Evolutionary conservation across 2,113 vertebrate genomes (phyloP).

Genomic region (Paracanthobrama guichenoti): DNA sequence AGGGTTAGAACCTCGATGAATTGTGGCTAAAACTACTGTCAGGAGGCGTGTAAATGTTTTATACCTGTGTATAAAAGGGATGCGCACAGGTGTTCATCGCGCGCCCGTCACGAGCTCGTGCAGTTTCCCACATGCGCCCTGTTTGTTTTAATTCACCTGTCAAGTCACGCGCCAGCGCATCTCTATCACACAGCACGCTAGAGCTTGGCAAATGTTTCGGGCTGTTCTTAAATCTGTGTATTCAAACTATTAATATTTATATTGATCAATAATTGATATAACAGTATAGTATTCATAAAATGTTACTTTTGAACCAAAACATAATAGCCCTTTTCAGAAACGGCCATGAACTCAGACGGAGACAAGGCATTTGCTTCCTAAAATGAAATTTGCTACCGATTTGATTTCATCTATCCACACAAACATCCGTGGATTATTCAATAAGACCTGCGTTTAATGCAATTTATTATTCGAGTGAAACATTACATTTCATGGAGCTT

Average conservation of each 20-base stretch:
- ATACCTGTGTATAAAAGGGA: neutral
- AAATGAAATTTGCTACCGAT: neutral
- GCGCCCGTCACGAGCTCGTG: slow-evolving; percentile 39
- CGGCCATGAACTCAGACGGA: neutral
- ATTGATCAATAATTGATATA: neutral
- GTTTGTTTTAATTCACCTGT: slow-evolving; percentile 60
- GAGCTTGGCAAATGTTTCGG: slow-evolving; percentile 4
- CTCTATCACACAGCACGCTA: slow-evolving; percentile 25
- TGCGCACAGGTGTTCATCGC: slow-evolving; percentile 50
- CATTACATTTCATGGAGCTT: slow-evolving; percentile 39
- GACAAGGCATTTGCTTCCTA: neutral
- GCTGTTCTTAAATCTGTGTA: neutral
- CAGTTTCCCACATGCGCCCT: slow-evolving; percentile 2
- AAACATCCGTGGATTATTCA: slow-evolving; percentile 42
- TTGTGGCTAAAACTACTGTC: neutral
- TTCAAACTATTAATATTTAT: neutral
- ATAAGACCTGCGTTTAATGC: slow-evolving; percentile 33
- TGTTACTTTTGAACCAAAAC: neutral
- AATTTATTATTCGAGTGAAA: slow-evolving; percentile 37
- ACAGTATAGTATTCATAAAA: neutral
- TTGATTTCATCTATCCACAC: slow-evolving; percentile 28
- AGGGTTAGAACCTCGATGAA: neutral
- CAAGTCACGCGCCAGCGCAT: slow-evolving; percentile 43
- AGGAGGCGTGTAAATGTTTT: neutral
- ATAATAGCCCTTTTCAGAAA: neutral